Conservation (phyloP, 2,113 vertebrate genomes). For the Edolisoma coerulescens region DNA sequence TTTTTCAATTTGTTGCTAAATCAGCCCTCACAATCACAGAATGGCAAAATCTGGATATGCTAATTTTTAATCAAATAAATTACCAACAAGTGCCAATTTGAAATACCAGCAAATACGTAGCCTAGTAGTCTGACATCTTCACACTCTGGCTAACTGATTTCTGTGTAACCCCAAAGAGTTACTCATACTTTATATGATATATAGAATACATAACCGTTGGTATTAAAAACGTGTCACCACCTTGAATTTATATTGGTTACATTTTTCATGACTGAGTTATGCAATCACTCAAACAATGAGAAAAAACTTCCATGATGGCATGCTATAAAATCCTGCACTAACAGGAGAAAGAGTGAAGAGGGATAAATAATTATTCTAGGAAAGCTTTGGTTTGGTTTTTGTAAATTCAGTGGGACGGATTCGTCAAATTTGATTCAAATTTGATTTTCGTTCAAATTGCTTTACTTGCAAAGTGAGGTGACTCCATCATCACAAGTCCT, state of each 20-base stretch:
- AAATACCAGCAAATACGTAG: not conserved
- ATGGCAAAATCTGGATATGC: not conserved
- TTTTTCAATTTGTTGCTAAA: not conserved
- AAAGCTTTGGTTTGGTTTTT: not conserved
- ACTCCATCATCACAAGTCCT: not conserved
- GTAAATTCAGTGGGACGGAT: not conserved
- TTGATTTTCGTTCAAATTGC: not conserved
- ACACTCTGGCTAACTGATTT: not conserved
- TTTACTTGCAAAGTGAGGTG: not conserved
- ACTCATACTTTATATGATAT: not conserved
- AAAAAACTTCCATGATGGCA: not conserved
- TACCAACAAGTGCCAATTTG: not conserved
- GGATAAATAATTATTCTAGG: not conserved
- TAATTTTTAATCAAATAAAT: not conserved
- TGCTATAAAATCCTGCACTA: not conserved
- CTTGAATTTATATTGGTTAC: not conserved
- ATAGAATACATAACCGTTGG: not conserved
- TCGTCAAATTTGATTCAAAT: not conserved
- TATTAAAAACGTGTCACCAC: not conserved
- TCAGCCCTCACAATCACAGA: not conserved
- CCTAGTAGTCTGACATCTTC: not conserved
- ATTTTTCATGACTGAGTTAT: not conserved
- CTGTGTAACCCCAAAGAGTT: not conserved
- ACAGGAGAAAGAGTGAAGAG: not conserved
- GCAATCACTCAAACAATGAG: not conserved